A percentile compares a stretch with the other conserved stretches of the same genome.
Conservation (phyloP, 2,888 invertebrate genomes). For the Amiota communis region DNA sequence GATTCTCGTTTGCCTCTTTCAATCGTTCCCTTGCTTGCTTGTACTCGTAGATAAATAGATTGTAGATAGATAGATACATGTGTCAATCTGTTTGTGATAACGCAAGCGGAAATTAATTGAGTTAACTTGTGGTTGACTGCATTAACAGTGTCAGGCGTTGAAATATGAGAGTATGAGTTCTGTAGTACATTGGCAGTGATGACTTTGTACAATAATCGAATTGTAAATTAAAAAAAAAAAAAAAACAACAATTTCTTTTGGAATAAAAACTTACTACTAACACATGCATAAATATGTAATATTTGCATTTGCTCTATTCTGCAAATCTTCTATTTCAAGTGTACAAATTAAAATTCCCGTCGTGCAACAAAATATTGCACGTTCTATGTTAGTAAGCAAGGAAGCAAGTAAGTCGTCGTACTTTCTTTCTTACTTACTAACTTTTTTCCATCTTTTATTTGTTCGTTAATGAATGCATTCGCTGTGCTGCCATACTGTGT, state of each 20-base stretch:
- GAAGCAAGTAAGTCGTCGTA: too few relatives aligned
- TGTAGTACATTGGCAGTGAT: too few relatives aligned
- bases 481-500: too few relatives aligned
- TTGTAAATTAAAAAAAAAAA: too few relatives aligned
- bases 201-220: too few relatives aligned
- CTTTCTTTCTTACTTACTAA: too few relatives aligned
- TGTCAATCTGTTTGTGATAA: slow-evolving; percentile 58
- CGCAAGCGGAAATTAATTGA: slow-evolving; percentile 53
- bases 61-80: slow-evolving; percentile 25
- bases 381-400: background rate
- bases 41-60: too few relatives aligned
- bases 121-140: slow-evolving; percentile 45
- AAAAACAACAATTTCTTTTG: too few relatives aligned
- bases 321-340: background rate
- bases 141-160: slow-evolving; percentile 6
- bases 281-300: too few relatives aligned
- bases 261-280: too few relatives aligned
- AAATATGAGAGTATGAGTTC: background rate
- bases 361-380: slow-evolving; percentile 1
- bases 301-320: background rate
- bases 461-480: background rate
- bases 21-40: too few relatives aligned
- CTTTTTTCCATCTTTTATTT: background rate
- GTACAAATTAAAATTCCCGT: slow-evolving; percentile 20
- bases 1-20: too few relatives aligned